Base-by-base conservation (phyloP, 1,140 invertebrate species). In the Ceratosolen solmsi region DNA sequence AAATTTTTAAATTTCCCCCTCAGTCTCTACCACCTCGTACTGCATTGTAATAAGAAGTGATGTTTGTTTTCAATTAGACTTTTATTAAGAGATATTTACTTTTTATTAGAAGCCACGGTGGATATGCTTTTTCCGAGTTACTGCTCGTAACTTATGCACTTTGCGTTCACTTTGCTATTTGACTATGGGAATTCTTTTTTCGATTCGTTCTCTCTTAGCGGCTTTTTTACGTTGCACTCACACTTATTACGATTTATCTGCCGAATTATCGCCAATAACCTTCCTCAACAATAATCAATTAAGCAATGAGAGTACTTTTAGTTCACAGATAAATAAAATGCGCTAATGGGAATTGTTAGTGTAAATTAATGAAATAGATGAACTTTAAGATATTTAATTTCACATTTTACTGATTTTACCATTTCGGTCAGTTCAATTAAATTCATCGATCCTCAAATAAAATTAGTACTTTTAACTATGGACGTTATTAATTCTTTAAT, bases 81-180 rank as follows among this genome's bases (percentile, higher is more conserved):
- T 74, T 56, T 56, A 74, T 72, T 49, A 71, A 49, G 25, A 49
- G 25, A 72, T 72, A 72, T 51, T 72, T 72, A 41, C 41, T 51
- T 72, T 72, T 72, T 72, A 72, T 72, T 27, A 20, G 3, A 51
- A 68, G 30, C n/a, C 51, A 8, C 20, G 30, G n/a, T n/a, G n/a
- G 0, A 38, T 68, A 38, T 46, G 25, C 17, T 51, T 49, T 72
- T 54, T 22, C 11, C 11, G n/a, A 68, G 20, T 38, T 68, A 20
- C 7, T 38, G 1, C 20, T 38, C 33, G 30, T 3, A 63, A 0
- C 36, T 38, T 68, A n/a, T 63, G 20, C 9, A 22, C 15, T 68
- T 68, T 38, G 33, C 2, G 4, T 38, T 17, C 20, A 38, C n/a
- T 68, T n/a, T 13, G 33, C 5, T 65, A 22, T 49, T 71, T 71